Conservation (phyloP, 2,113 vertebrate species). For the Calidris pygmaea region DNA sequence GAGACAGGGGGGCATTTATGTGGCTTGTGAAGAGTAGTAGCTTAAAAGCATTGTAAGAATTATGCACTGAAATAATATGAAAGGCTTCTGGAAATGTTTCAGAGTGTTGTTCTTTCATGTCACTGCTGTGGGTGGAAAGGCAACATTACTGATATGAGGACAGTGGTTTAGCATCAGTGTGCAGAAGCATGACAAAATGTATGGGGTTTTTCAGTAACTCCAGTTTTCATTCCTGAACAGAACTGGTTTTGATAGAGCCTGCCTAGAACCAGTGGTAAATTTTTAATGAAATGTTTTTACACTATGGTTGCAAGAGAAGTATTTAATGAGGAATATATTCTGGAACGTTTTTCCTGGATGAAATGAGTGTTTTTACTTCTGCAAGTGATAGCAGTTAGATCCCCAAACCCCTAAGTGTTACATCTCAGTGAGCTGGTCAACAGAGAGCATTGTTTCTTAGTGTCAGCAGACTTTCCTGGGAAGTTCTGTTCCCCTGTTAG, state of each 20-base stretch:
- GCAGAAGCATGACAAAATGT: not conserved
- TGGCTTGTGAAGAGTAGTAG: not conserved
- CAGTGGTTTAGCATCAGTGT: not conserved
- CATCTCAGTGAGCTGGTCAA: not conserved
- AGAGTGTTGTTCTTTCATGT: not conserved
- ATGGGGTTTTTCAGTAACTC: not conserved
- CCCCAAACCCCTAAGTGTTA: not conserved
- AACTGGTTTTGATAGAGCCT: not conserved
- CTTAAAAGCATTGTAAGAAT: not conserved
- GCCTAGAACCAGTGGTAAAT: not conserved
- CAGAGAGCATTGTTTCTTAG: fast-evolving
- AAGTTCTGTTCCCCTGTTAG: not conserved
- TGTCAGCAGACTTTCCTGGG: not conserved
- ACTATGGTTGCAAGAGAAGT: not conserved
- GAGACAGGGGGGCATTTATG: fast-evolving
- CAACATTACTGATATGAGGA: not conserved
- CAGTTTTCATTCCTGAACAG: not conserved
- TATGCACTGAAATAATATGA: not conserved
- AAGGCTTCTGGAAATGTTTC: not conserved
- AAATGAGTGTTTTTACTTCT: not conserved
- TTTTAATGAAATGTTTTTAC: not conserved
- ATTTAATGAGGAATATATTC: not conserved
- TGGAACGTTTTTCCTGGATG: not conserved
- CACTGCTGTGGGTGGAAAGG: not conserved
- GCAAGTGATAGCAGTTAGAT: not conserved